Evolutionary conservation across 2,113 vertebrate genomes (phyloP), one percentile per base, ranked within the genome.

Genomic region (Anhinga rufa): DNA sequence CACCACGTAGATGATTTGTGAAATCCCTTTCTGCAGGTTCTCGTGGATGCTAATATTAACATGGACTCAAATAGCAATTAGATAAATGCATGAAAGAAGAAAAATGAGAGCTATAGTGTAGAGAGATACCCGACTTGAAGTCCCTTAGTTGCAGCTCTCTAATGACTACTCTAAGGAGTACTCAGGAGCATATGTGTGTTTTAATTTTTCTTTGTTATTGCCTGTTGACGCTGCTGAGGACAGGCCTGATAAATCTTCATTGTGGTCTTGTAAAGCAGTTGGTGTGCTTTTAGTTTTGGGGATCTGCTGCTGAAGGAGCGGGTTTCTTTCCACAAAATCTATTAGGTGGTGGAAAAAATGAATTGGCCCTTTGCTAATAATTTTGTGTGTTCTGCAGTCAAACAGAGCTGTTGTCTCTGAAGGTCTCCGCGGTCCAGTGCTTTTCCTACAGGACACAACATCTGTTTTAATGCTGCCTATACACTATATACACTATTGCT

Each of bases 1-100:
- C 9, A 25, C 8, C 3, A 0, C 2, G 1, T 25, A 24, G 29
- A 26, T 29, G 48, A 72, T 14, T 34, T 5, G 20, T 9, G 21
- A 77, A 61, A 66, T 9, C 34, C 46, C 40, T 48, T 72, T 46
- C 82, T 44, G 22, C 32, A 44, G 40, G 44, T 85, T 44, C 65
- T 48, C 32, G 17, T 31, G 40, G 58, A 28, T 60, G 58, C 13
- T 9, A 18, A 32, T 57, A 21, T 21, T 70, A 29, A 58, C 32
- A 34, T 0, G 42, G 42, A 13, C 49, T 72, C 51, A 48, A 42
- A 60, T 48, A 60, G 20, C 38, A 60, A 22, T 17, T 22, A 29
- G 51, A 28, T 28, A 72, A 88, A 46, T 6, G 7, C 12, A 40
- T 9, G 57, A 14, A 38, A 70, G 12, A 40, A 25, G 16, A 58